Percentiles rank a stretch among this genome's conserved stretches.
Conservation (phyloP, 2,113 vertebrate species). For the Poeciliopsis prolifica region DNA sequence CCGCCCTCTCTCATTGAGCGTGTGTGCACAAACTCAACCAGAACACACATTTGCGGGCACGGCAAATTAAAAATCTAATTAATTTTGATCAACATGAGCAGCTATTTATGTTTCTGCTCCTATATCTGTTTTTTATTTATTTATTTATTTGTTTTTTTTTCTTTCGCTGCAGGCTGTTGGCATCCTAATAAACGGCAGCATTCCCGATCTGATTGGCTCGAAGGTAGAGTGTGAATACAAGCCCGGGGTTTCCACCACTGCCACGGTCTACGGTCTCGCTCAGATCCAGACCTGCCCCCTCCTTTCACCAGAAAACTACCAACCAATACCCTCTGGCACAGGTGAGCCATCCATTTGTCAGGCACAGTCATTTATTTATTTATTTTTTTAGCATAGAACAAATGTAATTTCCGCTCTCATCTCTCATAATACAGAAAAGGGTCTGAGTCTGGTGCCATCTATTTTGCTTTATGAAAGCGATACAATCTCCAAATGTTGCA, state of each 20-base stretch:
- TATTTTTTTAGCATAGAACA: conserved; percentile 13
- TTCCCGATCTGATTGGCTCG: conserved; percentile 88
- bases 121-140: neutral
- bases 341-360: conserved; percentile 75
- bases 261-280: conserved; percentile 79
- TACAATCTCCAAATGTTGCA: conserved; percentile 25
- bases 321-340: conserved; percentile 79
- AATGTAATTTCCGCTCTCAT: conserved; percentile 54
- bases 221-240: conserved; percentile 92
- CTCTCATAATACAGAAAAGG: conserved; percentile 22
- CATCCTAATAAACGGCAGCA: conserved; percentile 91
- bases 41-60: neutral
- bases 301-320: conserved; percentile 82
- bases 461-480: conserved; percentile 43
- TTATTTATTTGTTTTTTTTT: neutral
- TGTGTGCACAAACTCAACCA: conserved; percentile 2
- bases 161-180: conserved; percentile 83
- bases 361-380: conserved; percentile 8
- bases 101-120: conserved; percentile 30
- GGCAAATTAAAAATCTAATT: conserved; percentile 14
- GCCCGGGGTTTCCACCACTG: conserved; percentile 79
- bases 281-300: conserved; percentile 92
- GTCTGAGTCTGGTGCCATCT: conserved; percentile 18
- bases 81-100: conserved; percentile 8
- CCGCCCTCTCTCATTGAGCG: conserved; percentile 5